Conservation (phyloP, 2,113 vertebrate species). For the Andinoacara biseriatus region DNA sequence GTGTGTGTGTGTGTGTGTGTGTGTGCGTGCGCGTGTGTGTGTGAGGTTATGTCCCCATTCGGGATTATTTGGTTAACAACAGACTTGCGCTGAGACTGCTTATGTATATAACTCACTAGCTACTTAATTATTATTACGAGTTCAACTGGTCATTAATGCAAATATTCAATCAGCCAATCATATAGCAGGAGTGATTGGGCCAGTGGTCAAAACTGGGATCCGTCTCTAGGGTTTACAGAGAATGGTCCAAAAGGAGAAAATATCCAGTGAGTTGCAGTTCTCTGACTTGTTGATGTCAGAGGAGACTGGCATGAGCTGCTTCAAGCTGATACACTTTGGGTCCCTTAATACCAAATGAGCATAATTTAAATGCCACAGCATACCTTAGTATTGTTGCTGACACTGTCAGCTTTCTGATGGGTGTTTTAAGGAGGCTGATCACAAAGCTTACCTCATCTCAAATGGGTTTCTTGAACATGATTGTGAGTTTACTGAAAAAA, state of each 20-base stretch:
- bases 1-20: no score
- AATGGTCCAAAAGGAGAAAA: not conserved
- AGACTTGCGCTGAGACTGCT: not conserved
- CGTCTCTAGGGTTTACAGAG: no score
- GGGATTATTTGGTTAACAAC: not conserved
- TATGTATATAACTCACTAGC: not conserved
- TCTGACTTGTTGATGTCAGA: not conserved
- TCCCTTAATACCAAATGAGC: no score
- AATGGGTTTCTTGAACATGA: not conserved
- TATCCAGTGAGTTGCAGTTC: not conserved
- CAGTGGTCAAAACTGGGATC: no score
- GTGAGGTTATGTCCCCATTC: not conserved
- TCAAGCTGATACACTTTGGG: not conserved
- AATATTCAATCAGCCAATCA: no score
- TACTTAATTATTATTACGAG: not conserved
- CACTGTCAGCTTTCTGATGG: not conserved
- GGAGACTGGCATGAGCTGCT: not conserved
- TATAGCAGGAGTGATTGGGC: no score
- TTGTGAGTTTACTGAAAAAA: no score
- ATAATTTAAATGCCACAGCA: no score
- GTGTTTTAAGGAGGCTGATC: no score
- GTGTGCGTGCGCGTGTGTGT: no score
- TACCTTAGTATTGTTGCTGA: no score
- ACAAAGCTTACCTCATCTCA: not conserved
- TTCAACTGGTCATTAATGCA: not conserved